Conservation (phyloP, 2,888 invertebrate genomes). For the Caenorhabditis becei region DNA sequence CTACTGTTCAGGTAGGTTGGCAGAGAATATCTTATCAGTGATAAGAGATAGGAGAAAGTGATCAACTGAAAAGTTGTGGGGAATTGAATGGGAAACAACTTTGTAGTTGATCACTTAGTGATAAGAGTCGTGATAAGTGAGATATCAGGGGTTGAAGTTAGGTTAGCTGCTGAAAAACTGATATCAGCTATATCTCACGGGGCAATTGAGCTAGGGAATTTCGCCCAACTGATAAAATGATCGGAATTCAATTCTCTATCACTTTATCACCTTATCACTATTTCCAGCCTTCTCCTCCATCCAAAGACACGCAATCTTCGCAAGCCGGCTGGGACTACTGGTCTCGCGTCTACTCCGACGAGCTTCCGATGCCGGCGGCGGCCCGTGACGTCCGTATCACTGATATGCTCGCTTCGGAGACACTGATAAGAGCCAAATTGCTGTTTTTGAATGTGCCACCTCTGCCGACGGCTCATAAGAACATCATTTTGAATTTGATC, state of each 20-base stretch:
- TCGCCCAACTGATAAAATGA: no score
- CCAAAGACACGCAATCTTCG: not conserved
- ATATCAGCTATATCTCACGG: no score
- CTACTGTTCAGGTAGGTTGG: no score
- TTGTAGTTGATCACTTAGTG: no score
- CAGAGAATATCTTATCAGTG: not conserved
- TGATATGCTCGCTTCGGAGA: constrained; percentile 57
- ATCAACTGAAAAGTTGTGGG: not conserved
- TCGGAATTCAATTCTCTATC: no score
- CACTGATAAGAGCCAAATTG: constrained; percentile 58
- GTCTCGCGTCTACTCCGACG: constrained; percentile 55
- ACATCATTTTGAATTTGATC: constrained; percentile 51
- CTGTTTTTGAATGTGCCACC: constrained; percentile 61
- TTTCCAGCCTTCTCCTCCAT: not conserved
- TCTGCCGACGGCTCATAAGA: constrained; percentile 56
- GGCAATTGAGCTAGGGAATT: no score
- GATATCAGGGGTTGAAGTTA: no score
- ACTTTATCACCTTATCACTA: no score
- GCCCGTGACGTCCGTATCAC: constrained; percentile 56
- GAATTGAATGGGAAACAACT: not conserved
- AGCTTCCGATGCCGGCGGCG: not conserved
- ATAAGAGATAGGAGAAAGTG: not conserved
- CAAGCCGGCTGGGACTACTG: constrained; percentile 64
- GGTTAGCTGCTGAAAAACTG: no score
- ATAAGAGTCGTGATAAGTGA: no score